These are phyloP conservation scores for Chaetura pelagica DNA, from an alignment of 2,113 vertebrate species.

Conservation along the genomic window DNA sequence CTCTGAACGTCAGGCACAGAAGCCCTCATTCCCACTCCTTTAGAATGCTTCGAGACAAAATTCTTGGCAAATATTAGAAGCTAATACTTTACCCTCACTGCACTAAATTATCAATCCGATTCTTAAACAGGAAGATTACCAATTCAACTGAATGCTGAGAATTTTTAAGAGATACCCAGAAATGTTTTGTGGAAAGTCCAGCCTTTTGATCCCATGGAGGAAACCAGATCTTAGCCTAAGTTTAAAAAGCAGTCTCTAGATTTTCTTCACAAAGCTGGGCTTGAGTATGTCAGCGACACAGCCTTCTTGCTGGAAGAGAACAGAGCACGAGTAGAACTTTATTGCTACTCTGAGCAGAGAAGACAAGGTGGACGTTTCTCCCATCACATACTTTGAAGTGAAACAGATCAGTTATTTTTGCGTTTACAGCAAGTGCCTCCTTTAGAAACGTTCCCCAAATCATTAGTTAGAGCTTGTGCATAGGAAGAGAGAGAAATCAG, in stretches of 20 bases:
- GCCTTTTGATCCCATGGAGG: background rate
- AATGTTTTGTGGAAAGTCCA: constrained; percentile 6
- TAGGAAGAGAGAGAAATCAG: background rate
- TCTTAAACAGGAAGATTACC: background rate
- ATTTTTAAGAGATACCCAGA: constrained; percentile 18
- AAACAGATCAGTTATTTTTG: background rate
- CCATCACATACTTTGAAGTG: background rate
- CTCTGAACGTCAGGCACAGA: background rate
- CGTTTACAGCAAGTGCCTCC: background rate
- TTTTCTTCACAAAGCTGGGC: background rate
- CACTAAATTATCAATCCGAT: constrained; percentile 4
- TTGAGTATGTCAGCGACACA: background rate
- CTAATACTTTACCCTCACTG: background rate
- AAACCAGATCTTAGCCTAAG: background rate
- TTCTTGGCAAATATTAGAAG: constrained; percentile 25
- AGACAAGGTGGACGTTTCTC: background rate
- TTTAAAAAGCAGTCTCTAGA: background rate
- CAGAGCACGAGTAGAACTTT: background rate
- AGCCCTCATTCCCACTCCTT: background rate
- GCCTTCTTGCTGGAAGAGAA: background rate
- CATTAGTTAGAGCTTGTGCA: background rate
- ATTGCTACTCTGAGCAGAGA: background rate
- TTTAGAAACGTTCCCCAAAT: background rate
- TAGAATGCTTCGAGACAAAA: background rate
- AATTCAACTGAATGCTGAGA: background rate